These are phyloP conservation scores for Cephonodes hylas DNA, from an alignment of 2,888 invertebrate genomes.

Conservation along the genomic window DNA sequence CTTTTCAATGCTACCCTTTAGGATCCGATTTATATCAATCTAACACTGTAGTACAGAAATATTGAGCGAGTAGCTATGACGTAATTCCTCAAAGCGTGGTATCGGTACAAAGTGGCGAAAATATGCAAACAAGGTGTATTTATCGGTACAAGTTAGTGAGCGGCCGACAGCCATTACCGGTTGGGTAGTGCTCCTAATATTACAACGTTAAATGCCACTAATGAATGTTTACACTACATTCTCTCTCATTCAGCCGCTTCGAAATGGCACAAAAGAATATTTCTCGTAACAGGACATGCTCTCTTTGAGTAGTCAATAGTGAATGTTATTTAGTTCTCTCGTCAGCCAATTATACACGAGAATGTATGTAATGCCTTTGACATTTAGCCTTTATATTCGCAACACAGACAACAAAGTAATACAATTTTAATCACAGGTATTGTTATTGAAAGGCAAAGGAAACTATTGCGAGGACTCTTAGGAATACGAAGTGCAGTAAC, in stretches of 20 bases:
- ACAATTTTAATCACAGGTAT: too few relatives aligned
- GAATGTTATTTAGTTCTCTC: neutral
- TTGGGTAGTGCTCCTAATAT: neutral
- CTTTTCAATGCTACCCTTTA: too few relatives aligned
- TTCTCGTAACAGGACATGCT: neutral
- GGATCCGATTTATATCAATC: too few relatives aligned
- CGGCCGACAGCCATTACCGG: neutral
- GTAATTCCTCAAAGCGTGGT: neutral
- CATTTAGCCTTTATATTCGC: too few relatives aligned
- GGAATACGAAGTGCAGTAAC: too few relatives aligned
- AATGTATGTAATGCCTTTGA: too few relatives aligned
- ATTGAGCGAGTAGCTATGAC: neutral
- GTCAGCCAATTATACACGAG: neutral
- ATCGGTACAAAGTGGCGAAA: neutral
- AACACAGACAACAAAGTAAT: too few relatives aligned
- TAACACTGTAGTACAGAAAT: neutral
- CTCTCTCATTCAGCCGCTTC: neutral
- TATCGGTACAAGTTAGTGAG: neutral
- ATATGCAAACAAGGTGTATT: constrained; percentile 1
- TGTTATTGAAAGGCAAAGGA: too few relatives aligned
- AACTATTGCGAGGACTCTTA: too few relatives aligned
- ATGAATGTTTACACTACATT: constrained; percentile 2
- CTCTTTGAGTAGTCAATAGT: neutral
- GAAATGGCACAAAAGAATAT: neutral
- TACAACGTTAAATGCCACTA: neutral